Base-by-base conservation (phyloP, 2,797 vertebrate species). In the Hafferia zeledoni region DNA sequence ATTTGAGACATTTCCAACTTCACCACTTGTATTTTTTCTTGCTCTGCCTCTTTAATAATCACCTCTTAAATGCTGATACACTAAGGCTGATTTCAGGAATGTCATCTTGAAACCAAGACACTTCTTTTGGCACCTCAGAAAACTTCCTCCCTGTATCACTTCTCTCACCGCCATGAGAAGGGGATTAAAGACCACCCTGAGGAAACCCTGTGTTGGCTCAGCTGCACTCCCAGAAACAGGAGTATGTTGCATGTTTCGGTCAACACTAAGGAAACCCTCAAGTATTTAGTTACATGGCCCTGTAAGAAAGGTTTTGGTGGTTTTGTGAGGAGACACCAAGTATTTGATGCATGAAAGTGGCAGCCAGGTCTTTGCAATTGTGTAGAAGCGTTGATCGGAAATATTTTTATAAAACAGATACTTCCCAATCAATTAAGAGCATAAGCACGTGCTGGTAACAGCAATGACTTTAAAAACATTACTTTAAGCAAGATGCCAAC, bases 11-110 rank as follows among this genome's bases (percentile, higher is more conserved):
- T n/a, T 88, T 83, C 49, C 46, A 89, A 18, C 16, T 82, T 92
- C 15, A 52, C 13, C 17, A 56, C 24, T 41, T 69, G 4, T 8
- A 79, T 46, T 52, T 57, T 77, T 60, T 82, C 46, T 92, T 83
- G 13, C 17, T 82, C 43, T 79, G 11, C 11, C 20, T 88, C 59
- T 83, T 60, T 59, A 53, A 69, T 7, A 50, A 61, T 55, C 33
- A 61, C 9, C 23, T 83, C 53, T 50, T 64, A 81, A 50, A 83
- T 50, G 17, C 14, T 87, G 60, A 46, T 39, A 71, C 61, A 71
- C 61, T 78, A 72, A 55, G 24, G 43, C 43, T 47, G 44, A 93
- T 76, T 72, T 86, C 47, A 91, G 56, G n/a, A 83, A 82, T n/a
- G 59, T 12, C 1, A 37, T 47, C 83, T 75, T 83, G 61, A 86